Conservation (phyloP, 2,797 vertebrate genomes). For the Pseudochromis fuscus region DNA sequence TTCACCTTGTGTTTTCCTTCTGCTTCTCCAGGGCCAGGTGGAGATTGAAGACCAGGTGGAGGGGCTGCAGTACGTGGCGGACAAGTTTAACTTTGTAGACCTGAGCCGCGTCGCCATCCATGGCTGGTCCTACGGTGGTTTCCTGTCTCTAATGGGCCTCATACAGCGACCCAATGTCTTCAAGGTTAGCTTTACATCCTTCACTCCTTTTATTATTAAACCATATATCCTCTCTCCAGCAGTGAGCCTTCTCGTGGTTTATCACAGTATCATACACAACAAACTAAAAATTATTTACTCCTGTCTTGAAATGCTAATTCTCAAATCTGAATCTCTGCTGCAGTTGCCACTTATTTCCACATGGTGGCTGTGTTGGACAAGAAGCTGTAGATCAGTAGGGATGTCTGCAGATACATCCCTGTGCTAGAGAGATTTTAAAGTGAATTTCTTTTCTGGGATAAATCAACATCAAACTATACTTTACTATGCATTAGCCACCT, state of each 20-base stretch:
- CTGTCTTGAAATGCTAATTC: not conserved
- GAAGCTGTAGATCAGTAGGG: not conserved
- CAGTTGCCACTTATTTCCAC: constrained; percentile 60
- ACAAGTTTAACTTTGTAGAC: constrained; percentile 97
- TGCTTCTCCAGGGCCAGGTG: constrained; percentile 91
- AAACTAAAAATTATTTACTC: not conserved
- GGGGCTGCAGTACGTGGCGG: constrained; percentile 94
- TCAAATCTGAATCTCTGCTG: constrained; percentile 10
- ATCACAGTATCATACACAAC: not conserved
- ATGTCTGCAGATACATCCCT: not conserved
- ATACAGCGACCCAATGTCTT: constrained; percentile 95
- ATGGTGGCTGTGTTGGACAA: constrained; percentile 69
- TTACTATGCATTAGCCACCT: not conserved
- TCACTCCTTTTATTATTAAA: constrained; percentile 6
- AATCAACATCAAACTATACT: not conserved
- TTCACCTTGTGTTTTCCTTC: not conserved
- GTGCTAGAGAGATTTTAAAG: not conserved
- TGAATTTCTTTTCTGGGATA: too few relatives aligned
- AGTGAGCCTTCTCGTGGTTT: not conserved
- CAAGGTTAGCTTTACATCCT: constrained; percentile 85
- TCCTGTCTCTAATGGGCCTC: constrained; percentile 97
- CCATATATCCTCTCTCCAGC: not conserved
- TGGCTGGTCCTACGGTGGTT: constrained; percentile 97
- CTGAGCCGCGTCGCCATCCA: constrained; percentile 95
- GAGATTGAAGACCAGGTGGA: constrained; percentile 99